A percentile compares a stretch with the other conserved stretches of the same genome.
phyloP scores from a whole-genome alignment of 2,888 invertebrate genomes.

The Agrochola circellaris region DNA sequence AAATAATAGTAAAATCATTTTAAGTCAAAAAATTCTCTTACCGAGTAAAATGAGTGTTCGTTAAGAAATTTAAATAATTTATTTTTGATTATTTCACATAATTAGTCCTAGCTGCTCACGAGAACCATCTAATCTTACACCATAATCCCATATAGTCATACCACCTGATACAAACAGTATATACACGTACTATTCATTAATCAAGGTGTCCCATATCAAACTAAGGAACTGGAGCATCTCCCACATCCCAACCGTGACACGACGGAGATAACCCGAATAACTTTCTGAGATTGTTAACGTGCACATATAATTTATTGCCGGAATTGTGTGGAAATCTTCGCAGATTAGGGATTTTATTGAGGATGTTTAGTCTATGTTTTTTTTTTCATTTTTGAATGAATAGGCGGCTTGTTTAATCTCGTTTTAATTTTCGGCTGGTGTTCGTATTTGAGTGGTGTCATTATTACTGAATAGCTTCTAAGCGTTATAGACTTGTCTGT shows the following conservation, averaged over 20 bases:
- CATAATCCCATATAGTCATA: slow-evolving; percentile 22
- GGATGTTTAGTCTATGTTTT: slow-evolving; percentile 38
- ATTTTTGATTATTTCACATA: neutral
- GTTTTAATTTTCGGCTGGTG: neutral
- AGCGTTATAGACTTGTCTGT: neutral
- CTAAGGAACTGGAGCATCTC: slow-evolving; percentile 54
- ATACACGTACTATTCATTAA: slow-evolving; percentile 48
- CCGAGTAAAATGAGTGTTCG: too few species aligned
- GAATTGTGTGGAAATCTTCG: slow-evolving; percentile 52
- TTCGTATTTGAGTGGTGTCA: neutral
- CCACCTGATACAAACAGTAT: slow-evolving; percentile 35
- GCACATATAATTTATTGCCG: slow-evolving; percentile 57
- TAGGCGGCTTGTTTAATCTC: neutral
- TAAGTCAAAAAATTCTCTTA: too few species aligned
- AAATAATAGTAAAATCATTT: too few species aligned
- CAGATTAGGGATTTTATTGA: slow-evolving; percentile 47
- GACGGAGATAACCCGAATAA: slow-evolving; percentile 82
- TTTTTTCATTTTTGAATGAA: slow-evolving; percentile 7
- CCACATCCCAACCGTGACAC: slow-evolving; percentile 59
- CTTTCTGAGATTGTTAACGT: slow-evolving; percentile 65
- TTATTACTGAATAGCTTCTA: too few species aligned
- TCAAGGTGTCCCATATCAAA: slow-evolving; percentile 56
- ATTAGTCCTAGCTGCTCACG: neutral
- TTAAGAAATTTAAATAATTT: too few species aligned
- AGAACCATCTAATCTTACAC: neutral